Evolutionary conservation across 2,888 invertebrate genomes (phyloP), one percentile per base, ranked within the genome.

Genomic region (Cenopis cana): DNA sequence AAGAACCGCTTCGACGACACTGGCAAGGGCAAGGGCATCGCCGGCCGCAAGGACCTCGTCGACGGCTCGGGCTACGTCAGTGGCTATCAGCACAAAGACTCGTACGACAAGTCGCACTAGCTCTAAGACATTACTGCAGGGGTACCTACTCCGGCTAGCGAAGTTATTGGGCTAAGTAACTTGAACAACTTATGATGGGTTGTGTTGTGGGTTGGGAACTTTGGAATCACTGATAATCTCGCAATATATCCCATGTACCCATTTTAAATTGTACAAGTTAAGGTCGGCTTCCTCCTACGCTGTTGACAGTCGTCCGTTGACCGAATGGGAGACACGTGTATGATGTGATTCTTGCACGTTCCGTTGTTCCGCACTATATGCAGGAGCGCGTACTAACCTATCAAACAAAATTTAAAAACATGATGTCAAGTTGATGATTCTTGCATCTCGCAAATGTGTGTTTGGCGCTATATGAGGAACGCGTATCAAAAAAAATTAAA

Each of bases 11-110:
- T 98, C 83, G 98, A 98, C 88, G 96, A 96, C 67, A 90, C 94
- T 33, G 98, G 98, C 72, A 97, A 97, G 86, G 98, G 98, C 18
- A 97, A 97, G 85, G 98, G 98, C 8, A 97, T 97, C 69, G 94
- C 96, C 2, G 98, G 98, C 24, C 94, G 98, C 66, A 97, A 97
- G 85, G 97, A 97, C 82, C 65, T 95, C 14, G 94, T 95, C 20
- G 96, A 97, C 78, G 94, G 91, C 24, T 95, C 96, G 1, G 98
- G 98, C 61, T 98, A 98, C 84, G 98, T 98, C 69, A 94, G 95
- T 52, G 98, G 97, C 18, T 98, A 97, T 85, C 96, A 97, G 82
- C 97, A 97, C 84, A 97, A 97, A 89, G 96, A 96, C 83, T 95
- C 96, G 0, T 97, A 96, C 85, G 95, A 95, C 81, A 95, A 94